A percentile compares a stretch with the other conserved stretches of the same genome.
phyloP scores from a whole-genome alignment of 37 sponge, comb jelly and placozoan species.

The Dysidea cf. avara region DNA sequence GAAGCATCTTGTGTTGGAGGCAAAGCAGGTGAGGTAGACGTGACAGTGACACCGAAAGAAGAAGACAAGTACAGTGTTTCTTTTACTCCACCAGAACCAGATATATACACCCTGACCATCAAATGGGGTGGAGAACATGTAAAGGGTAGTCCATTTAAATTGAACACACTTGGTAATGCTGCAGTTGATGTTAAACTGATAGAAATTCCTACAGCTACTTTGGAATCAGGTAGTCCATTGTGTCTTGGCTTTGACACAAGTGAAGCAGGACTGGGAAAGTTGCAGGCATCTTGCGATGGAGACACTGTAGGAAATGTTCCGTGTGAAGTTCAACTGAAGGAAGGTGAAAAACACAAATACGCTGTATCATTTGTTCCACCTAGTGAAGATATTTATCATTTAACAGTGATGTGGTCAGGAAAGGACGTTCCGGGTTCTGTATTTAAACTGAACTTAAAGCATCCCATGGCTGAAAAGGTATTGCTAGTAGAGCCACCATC shows the following conservation, averaged over 20 bases:
- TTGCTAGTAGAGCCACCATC: constrained; percentile 34
- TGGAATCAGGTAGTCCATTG: constrained; percentile 34
- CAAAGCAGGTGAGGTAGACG: constrained; percentile 30
- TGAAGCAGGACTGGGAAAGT: constrained; percentile 65
- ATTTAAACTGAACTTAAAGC: constrained; percentile 45
- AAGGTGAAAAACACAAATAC: constrained; percentile 15
- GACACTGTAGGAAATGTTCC: constrained; percentile 47
- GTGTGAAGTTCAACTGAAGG: not conserved
- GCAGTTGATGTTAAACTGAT: constrained; percentile 45
- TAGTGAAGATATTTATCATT: constrained; percentile 33
- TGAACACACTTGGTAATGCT: constrained; percentile 18
- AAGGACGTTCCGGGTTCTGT: constrained; percentile 45
- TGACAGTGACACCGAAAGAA: constrained; percentile 18
- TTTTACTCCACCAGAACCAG: constrained; percentile 31
- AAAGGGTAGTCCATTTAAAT: constrained; percentile 56
- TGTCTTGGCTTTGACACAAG: constrained; percentile 32
- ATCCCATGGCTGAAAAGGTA: constrained; percentile 51
- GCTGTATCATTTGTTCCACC: constrained; percentile 50
- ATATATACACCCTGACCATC: constrained; percentile 46
- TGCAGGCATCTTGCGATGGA: constrained; percentile 45
- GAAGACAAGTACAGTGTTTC: constrained; percentile 36
- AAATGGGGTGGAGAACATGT: constrained; percentile 61
- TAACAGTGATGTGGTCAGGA: constrained; percentile 61
- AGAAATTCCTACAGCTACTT: constrained; percentile 31
- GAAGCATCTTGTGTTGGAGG: constrained; percentile 30